phyloP scores from a whole-genome alignment of 2,113 vertebrate genomes.

The Ancistrus triradiatus region DNA sequence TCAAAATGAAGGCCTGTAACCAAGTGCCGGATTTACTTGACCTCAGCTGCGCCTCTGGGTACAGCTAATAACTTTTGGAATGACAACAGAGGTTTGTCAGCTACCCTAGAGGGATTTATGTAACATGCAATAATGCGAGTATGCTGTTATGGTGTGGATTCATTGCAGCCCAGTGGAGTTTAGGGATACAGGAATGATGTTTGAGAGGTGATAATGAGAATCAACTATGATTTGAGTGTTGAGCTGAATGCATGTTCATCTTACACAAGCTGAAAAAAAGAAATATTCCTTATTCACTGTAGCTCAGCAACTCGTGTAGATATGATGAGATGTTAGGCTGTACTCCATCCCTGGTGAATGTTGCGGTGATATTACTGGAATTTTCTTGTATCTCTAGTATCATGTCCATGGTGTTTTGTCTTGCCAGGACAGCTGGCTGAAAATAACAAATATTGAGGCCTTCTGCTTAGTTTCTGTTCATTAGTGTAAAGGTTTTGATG shows the following conservation, averaged over 20 bases:
- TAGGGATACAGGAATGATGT: constrained; percentile 1
- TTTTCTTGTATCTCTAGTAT: too few relatives aligned
- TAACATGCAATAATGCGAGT: constrained; percentile 3
- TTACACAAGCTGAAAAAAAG: neutral
- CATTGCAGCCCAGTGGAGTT: neutral
- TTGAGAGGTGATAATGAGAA: constrained; percentile 21
- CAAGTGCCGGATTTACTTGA: neutral
- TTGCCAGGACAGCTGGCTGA: too few relatives aligned
- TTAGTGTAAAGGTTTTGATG: too few relatives aligned
- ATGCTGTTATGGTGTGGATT: constrained; percentile 18
- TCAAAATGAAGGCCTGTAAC: neutral
- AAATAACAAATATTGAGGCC: too few relatives aligned
- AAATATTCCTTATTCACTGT: neutral
- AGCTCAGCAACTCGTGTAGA: neutral
- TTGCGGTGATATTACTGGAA: too few relatives aligned
- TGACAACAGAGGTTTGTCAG: constrained; percentile 7
- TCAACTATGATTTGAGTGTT: neutral
- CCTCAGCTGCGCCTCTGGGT: neutral
- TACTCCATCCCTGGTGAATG: too few relatives aligned
- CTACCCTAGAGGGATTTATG: constrained; percentile 26
- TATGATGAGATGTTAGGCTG: too few relatives aligned
- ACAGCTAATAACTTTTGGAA: constrained; percentile 12
- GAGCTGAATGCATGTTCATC: constrained; percentile 5
- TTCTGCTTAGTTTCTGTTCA: too few relatives aligned
- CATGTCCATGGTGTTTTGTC: too few relatives aligned